Base-by-base conservation (phyloP, 2,888 invertebrate genomes). In the Hoplodrina ambigua region DNA sequence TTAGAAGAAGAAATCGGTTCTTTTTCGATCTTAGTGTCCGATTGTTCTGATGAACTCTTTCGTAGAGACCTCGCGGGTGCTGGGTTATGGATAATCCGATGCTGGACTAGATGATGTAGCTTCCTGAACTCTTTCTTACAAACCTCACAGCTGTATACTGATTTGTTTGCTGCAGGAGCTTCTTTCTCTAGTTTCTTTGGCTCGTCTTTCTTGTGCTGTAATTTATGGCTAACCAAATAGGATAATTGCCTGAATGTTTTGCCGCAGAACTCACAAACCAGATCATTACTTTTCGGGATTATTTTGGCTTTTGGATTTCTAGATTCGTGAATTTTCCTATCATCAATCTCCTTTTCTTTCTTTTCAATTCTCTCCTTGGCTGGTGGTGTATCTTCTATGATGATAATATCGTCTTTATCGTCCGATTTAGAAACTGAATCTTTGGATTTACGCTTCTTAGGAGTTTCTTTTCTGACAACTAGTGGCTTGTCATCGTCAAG, bases 111-210 rank as follows among this genome's bases (percentile, higher is more conserved):
- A 86, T 96, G 95, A 82, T 96, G 95, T 52, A 96, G 84, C 85
- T 95, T 95, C 60, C 96, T 90, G 66, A 96, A 96, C 73, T 94
- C 92, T 80, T 96, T 96, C 74, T 94, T 92, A 80, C 96, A 96
- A 50, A 94, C 88, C 82, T 96, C 96, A 79, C 96, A 96, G 82
- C 91, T 91, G 62, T 93, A 93, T 13, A 94, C 90, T 4, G 91
- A 85, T 80, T 89, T 91, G 15, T 74, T 87, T 1, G 78, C 53
- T 37, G 75, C 72, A 49, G 81, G 76, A 30, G 84, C 79, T 2
- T 81, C 82, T 20, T 81, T 88, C 56, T 90, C 89, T 17, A 70
- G 19, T 82, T 90, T 92, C 76, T 92, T 92, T 50, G 80, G 25
- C 33, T 90, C 89, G 10, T 90, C 90, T 83, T 90, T 94, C 73